Base-by-base conservation (phyloP, 2,797 vertebrate species). In the Intellagama lesueurii region DNA sequence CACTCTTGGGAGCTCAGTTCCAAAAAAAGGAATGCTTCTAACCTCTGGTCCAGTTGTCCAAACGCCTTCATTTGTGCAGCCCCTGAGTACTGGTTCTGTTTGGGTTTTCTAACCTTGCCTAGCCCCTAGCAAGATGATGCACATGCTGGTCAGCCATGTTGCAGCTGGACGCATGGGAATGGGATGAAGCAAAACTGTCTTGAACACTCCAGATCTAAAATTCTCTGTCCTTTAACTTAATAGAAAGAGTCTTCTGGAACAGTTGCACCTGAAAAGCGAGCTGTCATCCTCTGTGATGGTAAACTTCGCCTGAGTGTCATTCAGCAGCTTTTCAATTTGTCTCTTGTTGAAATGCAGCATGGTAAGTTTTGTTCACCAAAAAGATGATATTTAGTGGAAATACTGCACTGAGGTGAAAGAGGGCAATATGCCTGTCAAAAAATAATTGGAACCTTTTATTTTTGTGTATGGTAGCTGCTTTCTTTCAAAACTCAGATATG, bases 311-410 rank as follows among this genome's bases (percentile, higher is more conserved):
- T 99, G 0, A 97, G 90, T 0, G 83, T 92, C 5, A 52, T 99
- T 47, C 98, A 98, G 92, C 98, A 99, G 89, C 96, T 98, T 30
- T 99, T 99, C 90, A 97, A 91, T 93, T 96, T 99, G 19, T 95
- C 95, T 28, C 96, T 98, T 0, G 93, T 99, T 82, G 99, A 99
- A 96, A 99, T 99, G 98, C 97, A 98, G 90, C 97, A 98, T 0
- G 98, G 99, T 99, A 97, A 1, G 98, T 97, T 76, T 68, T 40
- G 14, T 28, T 90, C 7, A 32, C 17, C 73, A 75, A 44, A 90
- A n/a, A 0, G 0, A 24, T 0, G 0, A 5, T 14, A 0, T 52
- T 78, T 2, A 88, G n/a, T 52, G 83, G 56, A 28, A 1, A 9
- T 0, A 19, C 0, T 68, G 8, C 83, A 88, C 81, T 77, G 32